phyloP scores from a whole-genome alignment of 2,888 invertebrate species.

The Theretra japonica region DNA sequence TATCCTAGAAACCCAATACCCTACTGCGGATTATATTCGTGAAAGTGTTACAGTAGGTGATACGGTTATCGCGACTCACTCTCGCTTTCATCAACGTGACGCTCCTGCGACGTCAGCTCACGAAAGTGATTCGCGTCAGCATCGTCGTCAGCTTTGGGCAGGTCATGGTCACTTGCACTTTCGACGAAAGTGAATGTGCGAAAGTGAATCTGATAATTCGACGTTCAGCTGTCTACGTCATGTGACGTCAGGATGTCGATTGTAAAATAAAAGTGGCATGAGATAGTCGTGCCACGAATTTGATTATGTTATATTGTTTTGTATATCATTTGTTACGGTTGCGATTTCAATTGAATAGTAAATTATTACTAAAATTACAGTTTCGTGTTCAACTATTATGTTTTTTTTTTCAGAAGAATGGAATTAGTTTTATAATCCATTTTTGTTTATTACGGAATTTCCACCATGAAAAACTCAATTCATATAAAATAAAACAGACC shows the following conservation, averaged over 20 bases:
- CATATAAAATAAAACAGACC: too few relatives aligned
- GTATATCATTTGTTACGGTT: background rate
- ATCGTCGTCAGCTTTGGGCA: slow-evolving; percentile 9
- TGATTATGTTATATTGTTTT: background rate
- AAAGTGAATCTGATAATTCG: slow-evolving; percentile 18
- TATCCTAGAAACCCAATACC: slow-evolving; percentile 17
- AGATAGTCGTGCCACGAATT: background rate
- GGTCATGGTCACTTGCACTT: slow-evolving; percentile 27
- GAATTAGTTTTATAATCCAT: too few relatives aligned
- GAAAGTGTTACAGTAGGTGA: slow-evolving; percentile 25
- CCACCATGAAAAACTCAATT: too few relatives aligned
- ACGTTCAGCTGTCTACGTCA: background rate
- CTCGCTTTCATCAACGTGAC: slow-evolving; percentile 19
- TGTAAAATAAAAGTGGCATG: slow-evolving; percentile 1
- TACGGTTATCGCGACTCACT: slow-evolving; percentile 15
- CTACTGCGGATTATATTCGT: slow-evolving; percentile 8
- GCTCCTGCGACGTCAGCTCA: background rate
- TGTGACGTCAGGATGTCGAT: slow-evolving; percentile 1
- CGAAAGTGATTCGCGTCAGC: slow-evolving; percentile 13
- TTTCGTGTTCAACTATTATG: too few relatives aligned
- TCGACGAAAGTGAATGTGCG: slow-evolving; percentile 21
- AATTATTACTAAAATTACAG: background rate
- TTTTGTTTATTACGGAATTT: too few relatives aligned
- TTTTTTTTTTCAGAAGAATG: too few relatives aligned
- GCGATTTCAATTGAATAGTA: background rate